Base-by-base conservation (phyloP, 2,113 vertebrate genomes). In the Gallinago undulata region DNA sequence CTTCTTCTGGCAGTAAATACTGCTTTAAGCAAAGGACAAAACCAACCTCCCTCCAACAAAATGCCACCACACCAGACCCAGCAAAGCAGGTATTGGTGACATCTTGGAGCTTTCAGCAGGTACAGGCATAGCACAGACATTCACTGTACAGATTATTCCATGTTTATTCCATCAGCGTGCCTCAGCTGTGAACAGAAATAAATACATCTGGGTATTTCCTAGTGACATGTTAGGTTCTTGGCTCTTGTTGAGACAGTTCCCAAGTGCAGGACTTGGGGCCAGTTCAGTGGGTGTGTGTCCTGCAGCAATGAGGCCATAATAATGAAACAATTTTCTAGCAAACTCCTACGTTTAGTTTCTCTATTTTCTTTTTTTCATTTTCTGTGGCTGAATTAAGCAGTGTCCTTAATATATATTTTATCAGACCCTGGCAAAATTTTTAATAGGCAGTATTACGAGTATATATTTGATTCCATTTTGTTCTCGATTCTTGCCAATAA, bases 381-480 rank as follows among this genome's bases (percentile, higher is more conserved):
- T 87, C 62, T 17, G 15, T 68, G 17, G 13, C 33, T 91, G 50
- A 74, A 64, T 84, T 93, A 73, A 79, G 24, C 28, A 41, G 47
- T 25, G 9, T 51, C 45, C 59, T 31, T 59, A 63, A 72, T 55
- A 43, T 3, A 19, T 11, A 22, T 28, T 64, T 80, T 39, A n/a
- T 80, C 50, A 67, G 70, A 55, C 37, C 7, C 12, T 69, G 67
- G 48, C 30, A 59, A 43, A 62, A 56, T 0, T 67, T 77, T 85
- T 63, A 93, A 77, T 90, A 81, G 82, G 75, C 67, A 60, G 25
- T 63, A 37, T 87, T 82, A 39, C 45, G 31, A 53, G 19, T 45
- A 43, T 84, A 8, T 84, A 14, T 93, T 80, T 85, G 35, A 83
- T 90, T 89, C 78, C 66, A 67, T 91, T 96, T 96, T 87, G 56